These are phyloP conservation scores for Grus americana DNA, from an alignment of 2,113 vertebrate species.

Conservation along the genomic window DNA sequence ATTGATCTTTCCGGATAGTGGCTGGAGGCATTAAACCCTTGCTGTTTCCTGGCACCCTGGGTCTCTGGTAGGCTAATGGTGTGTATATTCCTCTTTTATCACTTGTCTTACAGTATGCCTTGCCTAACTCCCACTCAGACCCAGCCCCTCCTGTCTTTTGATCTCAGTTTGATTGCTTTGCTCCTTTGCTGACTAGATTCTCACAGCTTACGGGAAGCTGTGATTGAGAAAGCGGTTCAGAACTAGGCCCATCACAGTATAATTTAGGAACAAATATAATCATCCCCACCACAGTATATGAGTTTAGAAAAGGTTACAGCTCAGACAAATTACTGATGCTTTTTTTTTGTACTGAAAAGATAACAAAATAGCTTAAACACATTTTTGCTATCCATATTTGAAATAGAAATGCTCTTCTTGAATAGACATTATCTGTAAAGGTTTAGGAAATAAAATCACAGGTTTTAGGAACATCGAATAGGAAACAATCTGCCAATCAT, in stretches of 20 bases:
- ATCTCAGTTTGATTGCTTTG: constrained; percentile 17
- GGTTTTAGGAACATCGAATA: background rate
- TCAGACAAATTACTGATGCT: background rate
- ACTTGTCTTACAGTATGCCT: background rate
- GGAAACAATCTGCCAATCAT: background rate
- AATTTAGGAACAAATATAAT: background rate
- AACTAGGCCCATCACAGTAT: background rate
- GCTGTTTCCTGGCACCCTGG: background rate
- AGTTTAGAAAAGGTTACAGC: background rate
- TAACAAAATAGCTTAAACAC: background rate
- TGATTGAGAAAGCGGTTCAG: background rate
- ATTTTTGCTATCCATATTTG: background rate
- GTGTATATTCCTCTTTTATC: background rate
- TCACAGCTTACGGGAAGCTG: background rate
- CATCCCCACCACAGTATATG: background rate
- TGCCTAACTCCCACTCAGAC: background rate
- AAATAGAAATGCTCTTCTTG: background rate
- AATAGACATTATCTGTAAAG: background rate
- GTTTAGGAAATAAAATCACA: constrained; percentile 1
- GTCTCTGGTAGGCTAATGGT: background rate
- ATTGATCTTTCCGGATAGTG: background rate
- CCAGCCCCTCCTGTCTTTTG: background rate
- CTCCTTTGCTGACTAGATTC: background rate
- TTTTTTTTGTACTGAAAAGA: background rate
- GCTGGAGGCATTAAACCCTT: background rate